Base-by-base conservation (phyloP, 2,888 invertebrate species). In the Altica lythri region DNA sequence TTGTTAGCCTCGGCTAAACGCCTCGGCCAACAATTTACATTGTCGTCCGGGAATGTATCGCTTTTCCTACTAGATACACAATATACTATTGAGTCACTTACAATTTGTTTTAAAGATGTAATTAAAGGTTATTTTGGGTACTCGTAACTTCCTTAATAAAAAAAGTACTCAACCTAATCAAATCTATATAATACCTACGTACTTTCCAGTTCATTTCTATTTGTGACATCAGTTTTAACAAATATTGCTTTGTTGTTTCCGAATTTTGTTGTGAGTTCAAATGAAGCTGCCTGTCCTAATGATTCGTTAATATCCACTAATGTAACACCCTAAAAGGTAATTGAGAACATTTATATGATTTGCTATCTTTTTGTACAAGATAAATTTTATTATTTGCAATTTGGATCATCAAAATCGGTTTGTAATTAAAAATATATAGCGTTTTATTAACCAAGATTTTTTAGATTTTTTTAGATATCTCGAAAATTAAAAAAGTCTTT, bases 221-320 rank as follows among this genome's bases (percentile, higher is more conserved):
- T 50, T 1, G 60, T 64, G 8, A 67, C 62, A 53, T 67, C 67
- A 14, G 64, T 60, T 49, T 61, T 40, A 9, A 61, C 49, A 53
- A 65, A 67, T 35, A 66, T 59, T 8, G 57, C 66, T 43, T 53
- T 63, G 18, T 61, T 52, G 10, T 45, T 17, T 14, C 65, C 67
- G 55, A 65, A 66, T 50, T 66, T 61, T 2, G 48, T 32, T 32
- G 50, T 35, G 9, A 67, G 54, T 27, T 61, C 51, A 30, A 55
- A 10, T 19, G 64, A 13, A 8, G 60, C 65, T 48, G 50, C 40
- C 6, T 45, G 10, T 5, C 59, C 66, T 12, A 55, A 37, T 13
- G 60, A 25, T 4, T 44, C 13, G 27, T 59, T 53, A 9, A 65
- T 22, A 54, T 67, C 67, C 6, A 60, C 67, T 9, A 67, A 29